Conservation (phyloP, 2,797 vertebrate genomes). For the Tachyglossus aculeatus region DNA sequence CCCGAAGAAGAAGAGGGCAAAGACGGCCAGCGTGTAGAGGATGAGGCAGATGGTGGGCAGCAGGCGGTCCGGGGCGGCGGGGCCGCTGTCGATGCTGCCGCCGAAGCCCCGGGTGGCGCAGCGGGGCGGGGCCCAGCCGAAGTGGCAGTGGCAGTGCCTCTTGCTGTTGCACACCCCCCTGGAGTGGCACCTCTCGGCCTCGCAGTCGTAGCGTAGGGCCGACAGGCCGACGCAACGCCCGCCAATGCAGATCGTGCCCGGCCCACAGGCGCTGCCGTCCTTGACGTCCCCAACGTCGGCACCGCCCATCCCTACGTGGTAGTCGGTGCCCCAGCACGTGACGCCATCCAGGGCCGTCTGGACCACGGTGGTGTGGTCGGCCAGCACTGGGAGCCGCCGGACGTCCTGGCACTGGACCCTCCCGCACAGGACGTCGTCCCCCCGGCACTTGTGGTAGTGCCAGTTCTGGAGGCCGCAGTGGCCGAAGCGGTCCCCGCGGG, state of each 20-base stretch:
- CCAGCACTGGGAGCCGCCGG: slow-evolving; percentile 31
- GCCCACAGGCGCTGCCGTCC: slow-evolving; percentile 67
- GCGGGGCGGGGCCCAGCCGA: slow-evolving; percentile 66
- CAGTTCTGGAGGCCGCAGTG: slow-evolving; percentile 61
- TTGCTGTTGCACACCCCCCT: slow-evolving; percentile 70
- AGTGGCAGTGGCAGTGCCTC: slow-evolving; percentile 72
- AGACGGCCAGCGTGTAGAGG: too few species aligned
- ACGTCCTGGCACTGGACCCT: slow-evolving; percentile 65
- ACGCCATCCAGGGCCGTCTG: slow-evolving; percentile 31
- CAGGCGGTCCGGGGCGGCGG: slow-evolving; percentile 23
- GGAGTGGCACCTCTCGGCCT: slow-evolving; percentile 45
- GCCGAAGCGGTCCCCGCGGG: slow-evolving; percentile 65
- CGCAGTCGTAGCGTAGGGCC: slow-evolving; percentile 56
- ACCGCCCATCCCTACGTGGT: slow-evolving; percentile 32
- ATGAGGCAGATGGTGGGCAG: too few species aligned
- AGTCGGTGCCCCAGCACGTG: slow-evolving; percentile 66
- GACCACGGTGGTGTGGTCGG: slow-evolving; percentile 38
- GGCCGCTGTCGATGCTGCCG: slow-evolving; percentile 74
- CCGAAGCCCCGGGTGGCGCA: slow-evolving; percentile 60
- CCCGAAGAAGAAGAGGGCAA: too few species aligned
- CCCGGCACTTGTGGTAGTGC: slow-evolving; percentile 34
- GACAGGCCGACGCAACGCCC: slow-evolving; percentile 45
- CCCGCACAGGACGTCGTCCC: slow-evolving; percentile 47
- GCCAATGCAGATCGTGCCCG: slow-evolving; percentile 61
- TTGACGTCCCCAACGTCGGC: slow-evolving; percentile 62